phyloP scores from a whole-genome alignment of 1,140 invertebrate species.

The Amyelois transitella region DNA sequence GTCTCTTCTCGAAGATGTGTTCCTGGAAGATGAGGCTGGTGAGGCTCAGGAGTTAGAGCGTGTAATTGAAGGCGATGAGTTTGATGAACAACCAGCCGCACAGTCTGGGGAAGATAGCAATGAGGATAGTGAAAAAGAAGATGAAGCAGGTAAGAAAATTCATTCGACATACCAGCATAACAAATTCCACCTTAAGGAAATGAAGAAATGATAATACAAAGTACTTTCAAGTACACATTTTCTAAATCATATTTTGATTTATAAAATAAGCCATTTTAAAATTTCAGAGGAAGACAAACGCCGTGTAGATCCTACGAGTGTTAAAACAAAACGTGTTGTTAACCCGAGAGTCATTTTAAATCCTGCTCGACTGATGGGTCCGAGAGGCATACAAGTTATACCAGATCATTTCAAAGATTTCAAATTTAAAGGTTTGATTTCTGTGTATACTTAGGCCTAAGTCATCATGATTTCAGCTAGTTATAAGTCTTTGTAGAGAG shows the following conservation, averaged over 20 bases:
- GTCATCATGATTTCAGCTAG: too few species aligned
- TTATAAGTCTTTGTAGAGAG: too few species aligned
- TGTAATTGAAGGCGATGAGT: constrained; percentile 64
- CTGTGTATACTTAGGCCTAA: constrained; percentile 7
- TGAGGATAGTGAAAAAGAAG: constrained; percentile 46
- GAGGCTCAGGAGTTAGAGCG: constrained; percentile 62
- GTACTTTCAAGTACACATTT: too few species aligned
- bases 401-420: constrained; percentile 87
- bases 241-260: too few species aligned
- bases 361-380: constrained; percentile 80
- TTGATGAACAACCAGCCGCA: constrained; percentile 34
- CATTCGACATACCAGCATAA: neutral
- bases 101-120: constrained; percentile 34
- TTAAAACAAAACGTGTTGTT: constrained; percentile 73
- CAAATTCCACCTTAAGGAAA: too few species aligned
- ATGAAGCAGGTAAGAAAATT: constrained; percentile 47
- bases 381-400: constrained; percentile 85
- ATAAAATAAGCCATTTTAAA: too few species aligned
- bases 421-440: constrained; percentile 81
- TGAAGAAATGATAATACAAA: too few species aligned
- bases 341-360: constrained; percentile 84
- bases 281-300: constrained; percentile 63
- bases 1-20: constrained; percentile 67
- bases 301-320: constrained; percentile 49
- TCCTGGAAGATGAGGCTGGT: constrained; percentile 55